A percentile compares a stretch with the other conserved stretches of the same genome.
These are phyloP conservation scores for Enteromius viviparus DNA, from an alignment of 2,797 vertebrate species.

Conservation along the genomic window DNA sequence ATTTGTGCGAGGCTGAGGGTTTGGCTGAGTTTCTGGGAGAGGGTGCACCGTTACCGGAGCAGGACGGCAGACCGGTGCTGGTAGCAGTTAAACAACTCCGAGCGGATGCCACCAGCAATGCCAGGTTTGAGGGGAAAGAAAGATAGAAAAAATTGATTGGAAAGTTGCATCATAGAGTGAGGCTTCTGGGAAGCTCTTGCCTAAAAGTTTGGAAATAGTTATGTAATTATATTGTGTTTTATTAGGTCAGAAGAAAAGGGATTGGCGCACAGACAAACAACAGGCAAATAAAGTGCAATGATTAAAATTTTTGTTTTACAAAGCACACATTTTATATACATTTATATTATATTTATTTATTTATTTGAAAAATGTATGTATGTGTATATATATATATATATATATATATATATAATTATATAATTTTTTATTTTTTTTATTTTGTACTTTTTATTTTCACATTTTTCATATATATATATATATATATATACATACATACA, in stretches of 20 bases:
- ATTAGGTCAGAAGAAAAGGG: not conserved
- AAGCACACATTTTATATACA: too few relatives aligned
- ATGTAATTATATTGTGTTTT: not conserved
- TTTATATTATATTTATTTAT: too few relatives aligned
- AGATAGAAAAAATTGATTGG: not conserved
- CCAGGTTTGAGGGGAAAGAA: slow-evolving; percentile 71
- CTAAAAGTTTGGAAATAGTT: not conserved
- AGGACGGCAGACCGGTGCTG: slow-evolving; percentile 71
- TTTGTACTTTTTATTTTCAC: too few relatives aligned
- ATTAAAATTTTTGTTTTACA: too few relatives aligned
- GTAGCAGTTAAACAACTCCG: slow-evolving; percentile 86
- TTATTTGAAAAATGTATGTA: too few relatives aligned
- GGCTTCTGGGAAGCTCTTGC: not conserved
- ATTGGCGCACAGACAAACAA: not conserved
- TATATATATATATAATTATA: too few relatives aligned
- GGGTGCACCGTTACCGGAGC: slow-evolving; percentile 71
- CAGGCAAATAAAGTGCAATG: not conserved
- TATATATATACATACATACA: too few relatives aligned
- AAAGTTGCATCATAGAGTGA: not conserved
- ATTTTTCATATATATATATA: too few relatives aligned
- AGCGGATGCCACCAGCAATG: slow-evolving; percentile 82
- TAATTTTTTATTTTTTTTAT: too few relatives aligned
- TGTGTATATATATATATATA: too few relatives aligned
- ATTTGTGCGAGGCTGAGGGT: slow-evolving; percentile 82
- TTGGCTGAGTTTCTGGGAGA: slow-evolving; percentile 80